A percentile compares a stretch with the other conserved stretches of the same genome.
phyloP scores from a whole-genome alignment of 2,797 vertebrate species.

The Cossypha polioptera region DNA sequence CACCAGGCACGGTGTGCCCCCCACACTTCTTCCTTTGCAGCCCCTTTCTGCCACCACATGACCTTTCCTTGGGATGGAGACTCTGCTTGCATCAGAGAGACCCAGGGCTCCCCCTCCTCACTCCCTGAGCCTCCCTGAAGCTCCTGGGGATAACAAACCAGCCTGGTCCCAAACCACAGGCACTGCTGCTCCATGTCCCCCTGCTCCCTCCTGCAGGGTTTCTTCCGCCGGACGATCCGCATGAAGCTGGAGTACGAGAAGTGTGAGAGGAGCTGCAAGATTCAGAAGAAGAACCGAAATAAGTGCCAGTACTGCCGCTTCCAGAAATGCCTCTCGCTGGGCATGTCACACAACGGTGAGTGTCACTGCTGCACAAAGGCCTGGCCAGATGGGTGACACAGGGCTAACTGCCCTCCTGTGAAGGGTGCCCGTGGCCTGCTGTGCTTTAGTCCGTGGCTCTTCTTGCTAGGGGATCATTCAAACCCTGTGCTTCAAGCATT shows the following conservation, averaged over 20 bases:
- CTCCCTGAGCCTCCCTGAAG: background rate
- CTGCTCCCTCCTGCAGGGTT: slow-evolving; percentile 79
- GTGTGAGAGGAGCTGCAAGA: slow-evolving; percentile 93
- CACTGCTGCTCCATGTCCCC: background rate
- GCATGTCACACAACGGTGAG: slow-evolving; percentile 99
- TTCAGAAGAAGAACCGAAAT: slow-evolving; percentile 98
- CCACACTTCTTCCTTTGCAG: background rate
- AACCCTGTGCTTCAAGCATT: background rate
- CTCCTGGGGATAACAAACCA: background rate
- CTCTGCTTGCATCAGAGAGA: background rate
- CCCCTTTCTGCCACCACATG: background rate
- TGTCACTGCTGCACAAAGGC: background rate
- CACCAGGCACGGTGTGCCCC: background rate
- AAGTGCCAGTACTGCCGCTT: slow-evolving; percentile 99
- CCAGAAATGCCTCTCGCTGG: slow-evolving; percentile 96
- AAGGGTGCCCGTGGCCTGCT: background rate
- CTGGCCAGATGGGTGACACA: background rate
- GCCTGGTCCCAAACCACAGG: background rate
- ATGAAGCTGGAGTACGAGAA: slow-evolving; percentile 98
- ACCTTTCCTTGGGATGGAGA: background rate
- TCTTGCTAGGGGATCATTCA: background rate
- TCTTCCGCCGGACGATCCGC: slow-evolving; percentile 94
- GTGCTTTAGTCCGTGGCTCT: background rate
- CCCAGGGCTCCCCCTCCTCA: background rate
- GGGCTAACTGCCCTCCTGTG: background rate